A percentile compares a stretch with the other conserved stretches of the same genome.
Conservation (phyloP, 2,888 invertebrate species). For the Drosophila trichaetosa region DNA sequence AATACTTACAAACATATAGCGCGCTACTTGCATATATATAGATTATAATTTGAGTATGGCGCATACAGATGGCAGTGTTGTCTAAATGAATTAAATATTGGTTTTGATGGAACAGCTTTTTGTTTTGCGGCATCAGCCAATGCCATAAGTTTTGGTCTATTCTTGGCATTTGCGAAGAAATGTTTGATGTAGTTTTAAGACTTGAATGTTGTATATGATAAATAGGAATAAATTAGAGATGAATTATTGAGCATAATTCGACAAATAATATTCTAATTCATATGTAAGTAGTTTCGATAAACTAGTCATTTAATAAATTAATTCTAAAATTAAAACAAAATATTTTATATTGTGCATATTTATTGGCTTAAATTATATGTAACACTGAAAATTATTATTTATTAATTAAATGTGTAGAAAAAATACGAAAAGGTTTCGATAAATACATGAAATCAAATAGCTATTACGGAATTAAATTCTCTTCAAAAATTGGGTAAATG, state of each 20-base stretch:
- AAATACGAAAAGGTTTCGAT: background rate
- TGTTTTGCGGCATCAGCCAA: conserved; percentile 1
- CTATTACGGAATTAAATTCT: conserved; percentile 6
- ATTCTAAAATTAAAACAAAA: background rate
- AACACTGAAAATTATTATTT: background rate
- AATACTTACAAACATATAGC: background rate
- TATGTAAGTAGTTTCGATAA: background rate
- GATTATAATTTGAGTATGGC: conserved; percentile 14
- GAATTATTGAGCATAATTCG: background rate
- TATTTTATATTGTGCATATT: background rate
- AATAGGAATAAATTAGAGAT: background rate
- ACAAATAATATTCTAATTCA: background rate
- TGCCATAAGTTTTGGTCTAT: background rate
- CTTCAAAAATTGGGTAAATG: conserved; percentile 1
- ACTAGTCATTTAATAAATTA: background rate
- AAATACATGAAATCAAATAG: conserved; percentile 1
- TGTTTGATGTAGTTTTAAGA: background rate
- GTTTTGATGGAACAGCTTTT: background rate
- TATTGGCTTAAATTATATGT: background rate
- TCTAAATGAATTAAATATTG: conserved; percentile 38
- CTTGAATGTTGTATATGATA: background rate
- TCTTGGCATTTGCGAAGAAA: background rate
- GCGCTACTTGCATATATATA: conserved; percentile 4
- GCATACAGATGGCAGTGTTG: conserved; percentile 22
- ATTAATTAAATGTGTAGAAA: background rate